Conservation (phyloP, 1,140 invertebrate genomes). For the Drosophila tani region DNA sequence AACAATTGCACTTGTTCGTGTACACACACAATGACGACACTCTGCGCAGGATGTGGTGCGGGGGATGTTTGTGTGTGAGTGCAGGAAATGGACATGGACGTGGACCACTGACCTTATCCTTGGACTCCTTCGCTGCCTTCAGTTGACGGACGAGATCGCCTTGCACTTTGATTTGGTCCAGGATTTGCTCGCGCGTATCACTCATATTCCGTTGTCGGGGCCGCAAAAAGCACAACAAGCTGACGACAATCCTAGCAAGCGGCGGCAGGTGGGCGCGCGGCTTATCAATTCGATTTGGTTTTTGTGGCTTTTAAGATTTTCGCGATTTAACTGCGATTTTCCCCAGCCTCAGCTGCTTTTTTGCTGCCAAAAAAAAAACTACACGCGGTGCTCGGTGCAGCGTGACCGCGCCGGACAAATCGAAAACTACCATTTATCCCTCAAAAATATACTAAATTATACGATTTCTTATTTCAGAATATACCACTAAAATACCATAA, state of each 20-base stretch:
- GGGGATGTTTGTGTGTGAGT: background rate
- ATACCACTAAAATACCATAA: no score
- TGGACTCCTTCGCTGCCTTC: constrained; percentile 91
- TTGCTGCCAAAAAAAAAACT: constrained; percentile 21
- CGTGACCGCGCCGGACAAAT: no score
- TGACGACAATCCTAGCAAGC: constrained; percentile 32
- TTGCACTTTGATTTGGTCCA: constrained; percentile 91
- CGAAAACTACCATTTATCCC: no score
- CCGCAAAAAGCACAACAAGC: constrained; percentile 31
- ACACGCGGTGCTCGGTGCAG: constrained; percentile 24
- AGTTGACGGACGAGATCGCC: constrained; percentile 92
- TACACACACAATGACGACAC: constrained; percentile 41
- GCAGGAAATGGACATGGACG: constrained; percentile 7
- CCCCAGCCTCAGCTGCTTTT: constrained; percentile 31
- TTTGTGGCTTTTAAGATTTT: background rate
- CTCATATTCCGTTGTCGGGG: constrained; percentile 74
- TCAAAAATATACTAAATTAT: background rate
- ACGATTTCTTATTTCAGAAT: no score
- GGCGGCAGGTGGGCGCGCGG: constrained; percentile 25
- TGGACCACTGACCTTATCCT: constrained; percentile 87
- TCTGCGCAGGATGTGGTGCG: constrained; percentile 4
- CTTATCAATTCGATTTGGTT: constrained; percentile 3
- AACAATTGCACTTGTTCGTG: constrained; percentile 49
- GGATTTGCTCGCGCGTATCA: constrained; percentile 86
- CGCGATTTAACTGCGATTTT: constrained; percentile 6